A percentile compares a stretch with the other conserved stretches of the same genome.
Evolutionary conservation across 1,140 invertebrate species (phyloP).

Genomic region (Bombus consobrinus): DNA sequence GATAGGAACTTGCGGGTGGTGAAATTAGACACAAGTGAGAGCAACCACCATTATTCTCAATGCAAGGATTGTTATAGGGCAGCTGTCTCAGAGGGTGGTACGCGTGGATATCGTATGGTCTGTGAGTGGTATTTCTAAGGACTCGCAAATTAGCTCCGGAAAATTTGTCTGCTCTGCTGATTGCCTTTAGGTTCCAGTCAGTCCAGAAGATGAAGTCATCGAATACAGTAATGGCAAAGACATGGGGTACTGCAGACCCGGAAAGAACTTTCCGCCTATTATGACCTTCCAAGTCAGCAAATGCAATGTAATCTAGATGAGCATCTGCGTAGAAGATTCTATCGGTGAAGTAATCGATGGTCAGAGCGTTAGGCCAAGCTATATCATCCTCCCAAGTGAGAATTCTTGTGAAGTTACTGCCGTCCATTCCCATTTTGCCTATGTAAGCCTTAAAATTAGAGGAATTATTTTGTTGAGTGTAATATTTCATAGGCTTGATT

Average conservation of each 20-base stretch:
- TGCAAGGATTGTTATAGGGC: constrained; percentile 95
- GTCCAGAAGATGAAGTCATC: constrained; percentile 98
- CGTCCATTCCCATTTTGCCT: constrained; percentile 98
- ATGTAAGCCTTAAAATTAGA: constrained; percentile 91
- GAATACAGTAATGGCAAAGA: constrained; percentile 96
- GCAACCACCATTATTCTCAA: constrained; percentile 96
- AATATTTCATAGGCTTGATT: background rate
- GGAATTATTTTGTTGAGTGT: constrained; percentile 2
- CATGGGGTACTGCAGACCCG: constrained; percentile 93
- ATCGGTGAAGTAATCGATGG: constrained; percentile 98
- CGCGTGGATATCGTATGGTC: constrained; percentile 96
- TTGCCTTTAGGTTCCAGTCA: constrained; percentile 97
- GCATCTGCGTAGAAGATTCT: constrained; percentile 98
- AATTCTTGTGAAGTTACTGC: constrained; percentile 94
- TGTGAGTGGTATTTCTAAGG: constrained; percentile 95
- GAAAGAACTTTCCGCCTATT: constrained; percentile 92
- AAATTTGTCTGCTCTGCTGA: constrained; percentile 94
- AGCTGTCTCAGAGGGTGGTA: constrained; percentile 94
- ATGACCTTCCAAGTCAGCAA: constrained; percentile 94
- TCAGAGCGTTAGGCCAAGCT: constrained; percentile 98
- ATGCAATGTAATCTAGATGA: constrained; percentile 99
- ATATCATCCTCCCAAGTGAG: constrained; percentile 97
- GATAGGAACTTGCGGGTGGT: constrained; percentile 90
- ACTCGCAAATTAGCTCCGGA: constrained; percentile 90
- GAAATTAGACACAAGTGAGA: constrained; percentile 97